Evolutionary conservation across 2,888 invertebrate species (phyloP), one percentile per base, ranked within the genome.

Genomic region (Amiota communis): DNA sequence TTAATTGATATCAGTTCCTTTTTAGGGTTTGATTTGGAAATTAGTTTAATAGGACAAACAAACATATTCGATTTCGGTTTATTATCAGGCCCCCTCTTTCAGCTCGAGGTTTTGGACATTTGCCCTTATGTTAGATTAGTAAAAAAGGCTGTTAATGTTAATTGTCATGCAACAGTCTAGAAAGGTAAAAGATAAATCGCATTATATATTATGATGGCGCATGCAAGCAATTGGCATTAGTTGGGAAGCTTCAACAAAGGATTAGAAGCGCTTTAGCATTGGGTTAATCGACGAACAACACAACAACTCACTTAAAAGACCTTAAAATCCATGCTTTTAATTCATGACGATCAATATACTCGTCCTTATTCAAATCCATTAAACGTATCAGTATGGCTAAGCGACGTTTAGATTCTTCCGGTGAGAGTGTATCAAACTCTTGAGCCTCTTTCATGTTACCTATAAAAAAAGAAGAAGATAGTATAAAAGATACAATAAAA

Each of bases 391-490:
- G 91, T 76, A 94, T 91, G 10, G 91, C 91, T 69, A 98, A 91
- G 78, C 97, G 91, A 83, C 91, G 91, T 88, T 95, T 95, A 0
- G 98, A 94, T 90, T 98, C 98, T 81, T 95, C 95, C 1, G 96
- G 95, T 17, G 94, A 92, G 70, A 98, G 91, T 78, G 94, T 93
- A 87, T 98, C 97, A 90, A 94, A 98, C 89, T 97, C 96, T 88
- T 98, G 96, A 0, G 98, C 98, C 86, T 95, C 95, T 88, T 95
- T 95, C 69, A 95, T 93, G 86, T 97, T 98, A 15, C 98, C 97
- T 95, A 88, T 3, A 79, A 80, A 76, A 23, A 46, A 0, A 20
- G 59, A 20, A 48, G 20, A 68, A 10, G 65, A 74, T 23, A 63
- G 12, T 20, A 0, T 17, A 59, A 13, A 53, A n/a, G 12, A n/a